A percentile compares a stretch with the other conserved stretches of the same genome.
Conservation (phyloP, 2,797 vertebrate genomes). For the Holocentrus rufus region DNA sequence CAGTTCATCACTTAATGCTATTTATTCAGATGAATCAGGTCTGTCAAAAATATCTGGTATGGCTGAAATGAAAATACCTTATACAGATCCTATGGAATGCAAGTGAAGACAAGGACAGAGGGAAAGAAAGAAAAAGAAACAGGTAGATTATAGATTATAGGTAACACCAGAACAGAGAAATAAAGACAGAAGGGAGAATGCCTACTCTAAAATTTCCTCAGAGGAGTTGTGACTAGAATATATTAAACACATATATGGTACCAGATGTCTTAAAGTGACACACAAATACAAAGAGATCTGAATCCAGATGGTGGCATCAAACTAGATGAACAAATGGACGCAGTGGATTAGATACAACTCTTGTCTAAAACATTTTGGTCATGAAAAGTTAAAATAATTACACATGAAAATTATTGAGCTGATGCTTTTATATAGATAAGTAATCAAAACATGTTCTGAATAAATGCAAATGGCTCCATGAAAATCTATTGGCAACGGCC, state of each 20-base stretch:
- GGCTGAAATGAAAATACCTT: conserved; percentile 76
- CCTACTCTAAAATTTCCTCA: neutral
- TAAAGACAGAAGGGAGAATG: neutral
- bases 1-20: neutral
- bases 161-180: conserved; percentile 14
- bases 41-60: neutral
- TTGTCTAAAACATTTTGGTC: too few species aligned
- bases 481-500: neutral
- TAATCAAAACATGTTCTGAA: too few species aligned
- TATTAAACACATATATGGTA: too few species aligned
- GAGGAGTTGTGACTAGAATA: neutral
- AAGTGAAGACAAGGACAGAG: conserved; percentile 57
- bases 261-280: neutral
- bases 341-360: neutral
- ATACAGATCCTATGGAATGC: conserved; percentile 84
- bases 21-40: conserved; percentile 2
- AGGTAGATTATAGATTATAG: conserved; percentile 48
- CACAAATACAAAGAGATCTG: neutral
- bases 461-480: neutral
- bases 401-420: neutral
- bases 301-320: neutral
- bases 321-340: neutral
- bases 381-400: neutral
- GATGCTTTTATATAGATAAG: too few species aligned
- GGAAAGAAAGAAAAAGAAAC: conserved; percentile 38